Base-by-base conservation (phyloP, 2,888 invertebrate genomes). In the Thereva unica region DNA sequence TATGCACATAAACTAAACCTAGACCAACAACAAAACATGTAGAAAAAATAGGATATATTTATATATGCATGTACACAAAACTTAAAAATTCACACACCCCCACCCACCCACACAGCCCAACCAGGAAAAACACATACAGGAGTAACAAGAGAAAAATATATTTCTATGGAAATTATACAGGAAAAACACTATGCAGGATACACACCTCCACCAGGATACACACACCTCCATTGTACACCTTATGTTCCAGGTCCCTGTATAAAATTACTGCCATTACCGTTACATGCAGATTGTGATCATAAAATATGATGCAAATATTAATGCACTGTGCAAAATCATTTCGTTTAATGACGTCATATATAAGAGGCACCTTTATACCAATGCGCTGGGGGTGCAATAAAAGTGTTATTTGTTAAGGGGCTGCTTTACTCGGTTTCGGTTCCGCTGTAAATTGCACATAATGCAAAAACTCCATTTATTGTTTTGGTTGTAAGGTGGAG, bases 301-400 rank as follows among this genome's bases (percentile, higher is more conserved):
- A 69, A 69, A 69, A 69, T 69, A 69, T 69, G 66, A 69, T 67
- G 69, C 67, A 69, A 69, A 69, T 69, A 67, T 69, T 69, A 67
- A 69, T 69, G 69, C 69, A 69, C 64, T 67, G 59, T 69, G 59
- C 64, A 69, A 69, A 69, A 69, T 69, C 69, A 69, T 69, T 69
- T 59, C 59, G 64, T 69, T 69, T 69, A 69, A 69, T 69, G 69
- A 67, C 67, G 64, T 67, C 69, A 69, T 69, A 69, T 69, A 69
- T 69, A 64, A 67, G 64, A 44, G 34, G 9, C 64, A 40, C 50
- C 23, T 8, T 37, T 5, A 44, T 52, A 50, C 53, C 53, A 10
- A 53, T 38, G 5, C 38, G 5, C 38, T 53, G 38, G 64, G 49
- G 12, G 63, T 67, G 53, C 50, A 64, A 50, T 67, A 67, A 68